phyloP scores from a whole-genome alignment of 2,888 invertebrate species.

The Calameuta pallipes region DNA sequence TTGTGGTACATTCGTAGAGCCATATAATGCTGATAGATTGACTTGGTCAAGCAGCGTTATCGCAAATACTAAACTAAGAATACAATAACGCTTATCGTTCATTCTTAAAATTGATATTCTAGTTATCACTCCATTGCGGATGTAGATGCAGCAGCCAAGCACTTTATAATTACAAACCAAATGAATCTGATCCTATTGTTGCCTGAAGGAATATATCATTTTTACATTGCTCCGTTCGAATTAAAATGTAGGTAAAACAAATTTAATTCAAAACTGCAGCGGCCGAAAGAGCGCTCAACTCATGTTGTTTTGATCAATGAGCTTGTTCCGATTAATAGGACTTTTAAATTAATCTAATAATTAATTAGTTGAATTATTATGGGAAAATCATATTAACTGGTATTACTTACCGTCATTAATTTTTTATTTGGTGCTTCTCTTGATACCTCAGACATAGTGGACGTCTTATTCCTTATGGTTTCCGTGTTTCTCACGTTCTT shows the following conservation, averaged over 20 bases:
- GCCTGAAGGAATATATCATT: too few species aligned
- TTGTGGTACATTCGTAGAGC: neutral
- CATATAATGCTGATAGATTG: neutral
- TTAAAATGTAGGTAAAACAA: neutral
- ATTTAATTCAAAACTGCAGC: neutral
- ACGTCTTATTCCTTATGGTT: neutral
- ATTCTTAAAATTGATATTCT: neutral
- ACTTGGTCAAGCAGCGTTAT: neutral
- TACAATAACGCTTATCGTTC: neutral
- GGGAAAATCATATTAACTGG: neutral
- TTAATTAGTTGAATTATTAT: neutral
- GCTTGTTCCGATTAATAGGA: neutral
- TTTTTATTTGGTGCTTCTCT: conserved; percentile 44
- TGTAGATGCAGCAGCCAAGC: too few species aligned
- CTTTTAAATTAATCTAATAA: neutral
- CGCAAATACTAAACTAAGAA: neutral
- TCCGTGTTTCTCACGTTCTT: neutral
- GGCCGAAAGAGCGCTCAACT: neutral
- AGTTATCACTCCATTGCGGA: too few species aligned
- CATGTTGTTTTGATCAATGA: neutral
- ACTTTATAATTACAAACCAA: neutral
- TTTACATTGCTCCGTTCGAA: neutral
- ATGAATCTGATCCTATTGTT: neutral
- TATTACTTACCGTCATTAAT: conserved; percentile 49
- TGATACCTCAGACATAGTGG: conserved; percentile 16